phyloP scores from a whole-genome alignment of 1,140 invertebrate species.

The Drosophila ambigua region DNA sequence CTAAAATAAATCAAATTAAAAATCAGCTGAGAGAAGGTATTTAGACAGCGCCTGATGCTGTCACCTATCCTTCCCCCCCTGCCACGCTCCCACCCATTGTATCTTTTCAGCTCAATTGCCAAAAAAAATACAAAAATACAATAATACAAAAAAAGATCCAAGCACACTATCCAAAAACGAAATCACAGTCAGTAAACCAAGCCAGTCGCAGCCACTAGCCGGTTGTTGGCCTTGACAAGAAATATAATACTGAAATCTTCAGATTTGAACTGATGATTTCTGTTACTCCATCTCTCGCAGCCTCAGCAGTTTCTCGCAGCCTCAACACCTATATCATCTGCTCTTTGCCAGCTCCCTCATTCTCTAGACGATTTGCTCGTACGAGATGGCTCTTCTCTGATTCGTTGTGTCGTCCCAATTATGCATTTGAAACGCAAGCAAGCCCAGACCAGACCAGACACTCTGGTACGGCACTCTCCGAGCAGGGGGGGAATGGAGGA shows the following conservation, averaged over 20 bases:
- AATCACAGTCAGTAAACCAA: slow-evolving; percentile 38
- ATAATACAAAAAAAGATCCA: slow-evolving; percentile 6
- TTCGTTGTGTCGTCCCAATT: slow-evolving; percentile 45
- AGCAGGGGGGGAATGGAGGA: not conserved
- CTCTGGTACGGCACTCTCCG: not conserved
- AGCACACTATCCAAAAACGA: slow-evolving; percentile 5
- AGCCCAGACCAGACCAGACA: slow-evolving; percentile 7
- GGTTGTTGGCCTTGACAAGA: slow-evolving; percentile 76
- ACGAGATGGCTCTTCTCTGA: slow-evolving; percentile 1
- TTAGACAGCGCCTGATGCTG: slow-evolving; percentile 36
- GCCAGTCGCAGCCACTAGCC: slow-evolving; percentile 45
- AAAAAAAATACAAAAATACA: slow-evolving; percentile 24
- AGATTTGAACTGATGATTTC: slow-evolving; percentile 63
- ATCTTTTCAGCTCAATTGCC: slow-evolving; percentile 27
- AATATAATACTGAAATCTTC: slow-evolving; percentile 40
- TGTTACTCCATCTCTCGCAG: slow-evolving; percentile 61
- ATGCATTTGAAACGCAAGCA: slow-evolving; percentile 61
- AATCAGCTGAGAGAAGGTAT: slow-evolving; percentile 41
- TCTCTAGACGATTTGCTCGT: not conserved
- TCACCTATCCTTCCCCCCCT: slow-evolving; percentile 16
- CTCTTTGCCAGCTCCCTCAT: slow-evolving; percentile 4
- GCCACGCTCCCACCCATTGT: not conserved
- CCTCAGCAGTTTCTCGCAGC: not conserved
- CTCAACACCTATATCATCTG: slow-evolving; percentile 68
- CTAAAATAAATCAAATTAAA: slow-evolving; percentile 76